These are phyloP conservation scores for Mythimna loreyi DNA, from an alignment of 2,888 invertebrate species.

Conservation along the genomic window DNA sequence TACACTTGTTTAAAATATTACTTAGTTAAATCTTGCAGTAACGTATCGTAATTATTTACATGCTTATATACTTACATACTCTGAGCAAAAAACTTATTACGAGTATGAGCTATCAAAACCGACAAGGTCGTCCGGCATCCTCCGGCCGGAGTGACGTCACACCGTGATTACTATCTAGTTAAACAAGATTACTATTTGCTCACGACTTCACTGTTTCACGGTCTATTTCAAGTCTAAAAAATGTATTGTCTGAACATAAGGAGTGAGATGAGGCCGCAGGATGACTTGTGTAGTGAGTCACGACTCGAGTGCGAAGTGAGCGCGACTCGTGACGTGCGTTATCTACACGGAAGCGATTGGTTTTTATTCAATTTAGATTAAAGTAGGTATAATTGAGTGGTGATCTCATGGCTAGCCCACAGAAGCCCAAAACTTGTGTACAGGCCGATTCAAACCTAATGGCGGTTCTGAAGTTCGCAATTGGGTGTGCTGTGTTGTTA, in stretches of 20 bases:
- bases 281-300: slow-evolving; percentile 25
- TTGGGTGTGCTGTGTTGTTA: no score
- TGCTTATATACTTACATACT: not conserved
- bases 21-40: not conserved
- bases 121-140: not conserved
- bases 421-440: no score
- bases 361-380: slow-evolving; percentile 11
- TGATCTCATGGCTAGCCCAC: not conserved
- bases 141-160: not conserved
- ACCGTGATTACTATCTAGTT: not conserved
- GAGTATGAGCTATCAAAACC: no score
- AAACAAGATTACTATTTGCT: slow-evolving; percentile 6
- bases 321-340: slow-evolving; percentile 10
- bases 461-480: not conserved
- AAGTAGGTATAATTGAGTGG: slow-evolving; percentile 1
- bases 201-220: slow-evolving; percentile 10
- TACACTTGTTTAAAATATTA: no score
- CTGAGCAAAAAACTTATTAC: not conserved
- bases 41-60: not conserved
- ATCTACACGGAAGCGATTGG: not conserved
- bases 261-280: not conserved
- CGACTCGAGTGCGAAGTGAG: slow-evolving; percentile 1
- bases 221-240: slow-evolving; percentile 9
- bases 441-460: not conserved
- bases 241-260: not conserved